Percentiles rank a stretch among this genome's conserved stretches.
Conservation (phyloP, 2,888 invertebrate species). For the Leptopilina drosophilae region DNA sequence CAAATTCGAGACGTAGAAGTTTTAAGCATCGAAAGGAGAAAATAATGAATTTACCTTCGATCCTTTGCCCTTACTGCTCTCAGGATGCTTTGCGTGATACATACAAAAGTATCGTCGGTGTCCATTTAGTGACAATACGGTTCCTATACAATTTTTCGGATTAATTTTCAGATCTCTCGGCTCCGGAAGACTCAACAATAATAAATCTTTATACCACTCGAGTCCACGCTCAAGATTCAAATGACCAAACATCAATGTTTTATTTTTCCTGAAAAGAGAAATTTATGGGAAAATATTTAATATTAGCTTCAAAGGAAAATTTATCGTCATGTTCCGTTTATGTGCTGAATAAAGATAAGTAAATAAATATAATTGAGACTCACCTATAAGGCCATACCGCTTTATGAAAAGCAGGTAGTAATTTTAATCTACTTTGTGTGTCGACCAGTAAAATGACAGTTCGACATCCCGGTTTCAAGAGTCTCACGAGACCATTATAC, state of each 20-base stretch:
- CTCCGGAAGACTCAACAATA: constrained; percentile 91
- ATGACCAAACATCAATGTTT: constrained; percentile 96
- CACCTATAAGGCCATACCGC: constrained; percentile 97
- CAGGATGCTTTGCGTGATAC: constrained; percentile 97
- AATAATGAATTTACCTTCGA: constrained; percentile 79
- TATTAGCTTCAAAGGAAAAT: too few relatives aligned
- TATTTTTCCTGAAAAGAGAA: constrained; percentile 84
- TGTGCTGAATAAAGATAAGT: too few relatives aligned
- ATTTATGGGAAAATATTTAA: too few relatives aligned
- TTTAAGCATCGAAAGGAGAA: constrained; percentile 7
- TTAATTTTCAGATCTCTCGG: constrained; percentile 92
- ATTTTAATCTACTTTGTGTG: constrained; percentile 89
- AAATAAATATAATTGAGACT: constrained; percentile 66
- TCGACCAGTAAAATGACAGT: constrained; percentile 95
- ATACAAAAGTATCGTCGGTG: constrained; percentile 99
- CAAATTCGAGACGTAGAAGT: too few relatives aligned
- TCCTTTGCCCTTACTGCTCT: constrained; percentile 81
- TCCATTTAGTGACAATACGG: constrained; percentile 96
- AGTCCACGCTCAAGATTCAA: constrained; percentile 95
- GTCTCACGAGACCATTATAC: constrained; percentile 94
- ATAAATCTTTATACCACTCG: constrained; percentile 94
- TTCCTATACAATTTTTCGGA: constrained; percentile 97
- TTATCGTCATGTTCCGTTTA: too few relatives aligned
- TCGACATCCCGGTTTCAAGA: constrained; percentile 96
- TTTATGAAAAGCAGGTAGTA: constrained; percentile 94